Base-by-base conservation (phyloP, 2,888 invertebrate species). In the Drosophila crucigera region DNA sequence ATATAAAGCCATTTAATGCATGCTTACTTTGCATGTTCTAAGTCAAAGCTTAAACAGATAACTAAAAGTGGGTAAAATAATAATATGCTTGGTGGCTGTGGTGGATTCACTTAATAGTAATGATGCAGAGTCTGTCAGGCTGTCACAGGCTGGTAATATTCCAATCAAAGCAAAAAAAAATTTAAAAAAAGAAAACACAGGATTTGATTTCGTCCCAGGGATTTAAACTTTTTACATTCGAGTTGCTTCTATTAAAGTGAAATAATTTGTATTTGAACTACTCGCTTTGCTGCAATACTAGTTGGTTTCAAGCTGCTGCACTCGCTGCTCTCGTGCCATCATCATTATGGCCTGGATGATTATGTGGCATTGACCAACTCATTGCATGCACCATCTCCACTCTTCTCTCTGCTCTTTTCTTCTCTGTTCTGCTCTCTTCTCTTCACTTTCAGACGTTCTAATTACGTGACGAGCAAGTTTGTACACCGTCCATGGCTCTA, bases 381-480 rank as follows among this genome's bases (percentile, higher is more conserved):
- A 22, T 14, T 47, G 47, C 47, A 2, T 47, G 47, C 47, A 25
- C 22, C 47, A 25, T 47, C 2, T 47, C 4, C 22, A 14, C 47
- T 16, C 16, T 4, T 28, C 63, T n/a, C 33, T 31, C 19, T 19
- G 43, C 33, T 62, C 61, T 5, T 35, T 2, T 11, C 30, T n/a
- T 4, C 31, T n/a, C 31, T 33, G 19, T 33, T 66, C 16, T 31
- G 14, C 16, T 19, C 22, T 43, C 35, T 7, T 52, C 49, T 22
- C 22, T 25, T 47, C 11, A n/a, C 49, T 14, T 33, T 22, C 39
- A 25, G 35, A 54, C 64, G 47, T 50, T 64, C 56, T 79, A 68
- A 82, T 82, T 76, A 73, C 49, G 70, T 73, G 72, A 63, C 49
- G 43, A 70, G 68, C 65, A 55, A 55, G 65, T 74, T 64, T 47